Base-by-base conservation (phyloP, 2,888 invertebrate species). In the Apomyelois bistriatella region DNA sequence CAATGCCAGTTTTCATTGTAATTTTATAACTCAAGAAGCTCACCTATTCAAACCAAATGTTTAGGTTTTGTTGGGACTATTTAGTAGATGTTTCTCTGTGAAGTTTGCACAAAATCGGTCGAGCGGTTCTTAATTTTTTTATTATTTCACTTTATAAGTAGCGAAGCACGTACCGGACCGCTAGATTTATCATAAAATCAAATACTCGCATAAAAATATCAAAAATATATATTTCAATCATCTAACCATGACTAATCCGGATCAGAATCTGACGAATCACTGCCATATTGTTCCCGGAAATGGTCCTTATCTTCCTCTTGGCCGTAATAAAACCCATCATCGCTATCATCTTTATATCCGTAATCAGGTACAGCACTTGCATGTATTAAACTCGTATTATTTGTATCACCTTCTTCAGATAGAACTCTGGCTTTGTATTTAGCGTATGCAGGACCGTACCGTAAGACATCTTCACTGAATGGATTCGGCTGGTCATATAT, bases 371-470 rank as follows among this genome's bases (percentile, higher is more conserved):
- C 72, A 41, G 74, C 75, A 0, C 75, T 58, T 16, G 58, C 68
- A 9, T 82, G 81, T 3, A 89, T 66, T 5, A 82, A 67, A 1
- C 64, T 75, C 30, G 58, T 74, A 7, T 63, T 72, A 4, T 72
- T 60, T 0, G 60, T 15, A 9, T 73, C 69, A 0, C 74, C 64
- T 6, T 79, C 69, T 54, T 83, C 79, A 1, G 70, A 48, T 3
- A 85, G 47, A 0, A 92, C 76, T 55, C 76, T 91, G 0, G 92
- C 92, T 74, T 93, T 94, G 66, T 94, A 95, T 56, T 90, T 92
- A 0, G 94, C 94, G 63, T 95, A 95, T 9, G 91, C 91, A 55
- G 87, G 85, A 0, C 95, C 95, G 65, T 93, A 94, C 2, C 90
- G 79, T 53, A 92, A 85, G 0, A 92, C 92, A 70, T 94, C 94